Evolutionary conservation across 2,888 invertebrate genomes (phyloP).

Genomic region (Acanthosoma haemorrhoidale): DNA sequence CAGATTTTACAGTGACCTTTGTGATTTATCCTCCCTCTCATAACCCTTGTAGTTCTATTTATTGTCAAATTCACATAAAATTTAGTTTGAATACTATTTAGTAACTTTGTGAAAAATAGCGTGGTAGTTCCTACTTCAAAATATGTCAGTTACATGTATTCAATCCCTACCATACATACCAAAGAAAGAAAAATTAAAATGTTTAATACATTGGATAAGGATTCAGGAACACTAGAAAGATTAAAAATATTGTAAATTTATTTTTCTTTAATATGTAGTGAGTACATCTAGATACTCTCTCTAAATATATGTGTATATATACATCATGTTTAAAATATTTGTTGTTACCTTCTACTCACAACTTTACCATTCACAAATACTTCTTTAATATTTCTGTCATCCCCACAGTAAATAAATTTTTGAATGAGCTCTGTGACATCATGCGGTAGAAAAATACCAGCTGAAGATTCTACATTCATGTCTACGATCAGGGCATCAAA

Average conservation of each 20-base stretch:
- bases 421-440: constrained; percentile 60
- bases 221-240: no score
- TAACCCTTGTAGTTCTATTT: no score
- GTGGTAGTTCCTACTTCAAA: no score
- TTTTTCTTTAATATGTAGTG: background rate
- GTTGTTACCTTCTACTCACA: constrained; percentile 15
- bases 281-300: background rate
- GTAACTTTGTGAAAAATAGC: no score
- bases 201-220: no score
- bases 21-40: no score
- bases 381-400: constrained; percentile 71
- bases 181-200: no score
- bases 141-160: no score
- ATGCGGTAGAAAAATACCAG: constrained; percentile 46
- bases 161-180: no score
- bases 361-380: constrained; percentile 67
- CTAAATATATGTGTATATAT: background rate
- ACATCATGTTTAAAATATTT: background rate
- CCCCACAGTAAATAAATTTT: constrained; percentile 71
- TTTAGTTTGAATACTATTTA: no score
- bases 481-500: constrained; percentile 82
- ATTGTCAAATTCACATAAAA: no score
- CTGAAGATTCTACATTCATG: constrained; percentile 46
- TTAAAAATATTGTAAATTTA: background rate
- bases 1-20: no score